A percentile compares a stretch with the other conserved stretches of the same genome.
Evolutionary conservation across 2,888 invertebrate genomes (phyloP).

Genomic region (Andrena haemorrhoa): DNA sequence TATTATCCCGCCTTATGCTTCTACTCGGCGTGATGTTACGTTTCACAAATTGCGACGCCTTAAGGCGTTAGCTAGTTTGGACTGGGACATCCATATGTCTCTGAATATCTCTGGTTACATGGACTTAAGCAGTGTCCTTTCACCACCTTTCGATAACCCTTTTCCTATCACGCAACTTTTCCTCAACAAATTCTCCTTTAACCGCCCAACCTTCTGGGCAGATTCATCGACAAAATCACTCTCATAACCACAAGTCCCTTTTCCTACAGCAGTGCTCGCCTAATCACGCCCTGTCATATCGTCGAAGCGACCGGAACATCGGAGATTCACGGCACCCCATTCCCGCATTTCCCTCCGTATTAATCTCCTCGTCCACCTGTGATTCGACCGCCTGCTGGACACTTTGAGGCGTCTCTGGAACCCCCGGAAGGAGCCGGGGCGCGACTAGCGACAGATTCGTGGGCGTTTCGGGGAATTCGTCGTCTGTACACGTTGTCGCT

Average conservation of each 20-base stretch:
- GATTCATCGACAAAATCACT: too few species aligned
- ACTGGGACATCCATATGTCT: not conserved
- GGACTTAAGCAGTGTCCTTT: slow-evolving; percentile 22
- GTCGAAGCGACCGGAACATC: slow-evolving; percentile 3
- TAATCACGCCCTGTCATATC: slow-evolving; percentile 1
- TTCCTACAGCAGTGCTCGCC: slow-evolving; percentile 2
- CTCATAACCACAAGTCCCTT: too few species aligned
- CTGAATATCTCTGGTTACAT: slow-evolving; percentile 4
- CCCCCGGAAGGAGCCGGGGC: slow-evolving; percentile 24
- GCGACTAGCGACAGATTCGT: slow-evolving; percentile 37
- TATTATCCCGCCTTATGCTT: slow-evolving; percentile 62
- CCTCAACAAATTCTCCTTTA: too few species aligned
- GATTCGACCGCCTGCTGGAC: slow-evolving; percentile 38
- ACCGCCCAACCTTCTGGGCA: too few species aligned
- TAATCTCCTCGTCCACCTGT: slow-evolving; percentile 53
- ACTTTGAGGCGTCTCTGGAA: slow-evolving; percentile 41
- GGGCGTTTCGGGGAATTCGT: slow-evolving; percentile 56
- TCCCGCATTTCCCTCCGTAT: slow-evolving; percentile 48
- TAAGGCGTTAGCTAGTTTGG: slow-evolving; percentile 60
- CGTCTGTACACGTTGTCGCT: slow-evolving; percentile 58
- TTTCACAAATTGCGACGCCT: slow-evolving; percentile 58
- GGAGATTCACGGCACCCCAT: slow-evolving; percentile 16
- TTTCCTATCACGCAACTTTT: too few species aligned
- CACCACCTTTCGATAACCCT: not conserved
- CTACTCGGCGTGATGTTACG: slow-evolving; percentile 45